Evolutionary conservation across 1,140 invertebrate species (phyloP), one percentile per base, ranked within the genome.

Genomic region (Pseudomyrmex concolor): DNA sequence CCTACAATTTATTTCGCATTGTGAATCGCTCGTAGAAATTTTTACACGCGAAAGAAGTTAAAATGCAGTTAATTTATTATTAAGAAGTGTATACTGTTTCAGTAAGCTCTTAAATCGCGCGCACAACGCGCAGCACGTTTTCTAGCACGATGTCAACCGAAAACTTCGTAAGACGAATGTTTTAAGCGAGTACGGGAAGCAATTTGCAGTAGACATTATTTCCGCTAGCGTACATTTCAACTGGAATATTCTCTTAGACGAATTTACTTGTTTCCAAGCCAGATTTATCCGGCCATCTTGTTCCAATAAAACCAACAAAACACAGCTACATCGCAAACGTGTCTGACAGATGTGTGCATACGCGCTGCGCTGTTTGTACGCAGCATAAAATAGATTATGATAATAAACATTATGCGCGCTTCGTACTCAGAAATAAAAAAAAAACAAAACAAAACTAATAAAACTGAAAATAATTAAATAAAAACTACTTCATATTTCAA

Each of bases 241-340:
- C 45, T 54, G 59, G 59, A 82, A 74, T 59, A 74, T 54, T 51
- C 48, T 74, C 70, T 62, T 55, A 60, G 59, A 22, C 57, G 57
- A 74, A 82, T 51, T 17, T 19, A 43, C 48, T 17, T 17, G 17
- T 82, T 82, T 54, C 43, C 59, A 22, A 57, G 25, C 17, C 19
- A 74, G 57, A 82, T 82, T 82, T 82, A 82, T 74, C 59, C 45
- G 57, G n/a, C 25, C 59, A 60, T 64, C 48, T 51, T 73, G 68
- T 43, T 63, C 34, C 57, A 73, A 55, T 72, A 73, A 82, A 64
- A 74, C 4, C 57, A 25, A 74, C 57, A 62, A 59, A 43, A 19
- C 12, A n/a, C 12, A 57, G n/a, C 34, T 80, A 70, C 15, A 59
- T 25, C 76, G 34, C 50, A 48, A 67, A 67, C 59, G 22, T 45